These are phyloP conservation scores for Hedya salicella DNA, from an alignment of 2,888 invertebrate genomes.

Conservation along the genomic window DNA sequence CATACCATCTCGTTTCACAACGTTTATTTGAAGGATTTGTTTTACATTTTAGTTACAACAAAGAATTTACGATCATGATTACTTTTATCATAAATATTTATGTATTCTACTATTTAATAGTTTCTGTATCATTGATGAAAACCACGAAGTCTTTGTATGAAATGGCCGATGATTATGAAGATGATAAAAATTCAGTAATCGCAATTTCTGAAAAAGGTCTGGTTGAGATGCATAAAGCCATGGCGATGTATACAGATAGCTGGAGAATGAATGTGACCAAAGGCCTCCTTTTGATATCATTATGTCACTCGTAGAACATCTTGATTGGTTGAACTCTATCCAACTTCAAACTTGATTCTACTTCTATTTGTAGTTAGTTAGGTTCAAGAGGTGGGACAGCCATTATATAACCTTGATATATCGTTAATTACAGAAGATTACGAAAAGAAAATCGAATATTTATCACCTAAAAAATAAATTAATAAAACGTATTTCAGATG, in stretches of 20 bases:
- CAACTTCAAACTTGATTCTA: too few species aligned
- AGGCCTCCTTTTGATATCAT: too few species aligned
- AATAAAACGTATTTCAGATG: slow-evolving; percentile 3
- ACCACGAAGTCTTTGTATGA: slow-evolving; percentile 64
- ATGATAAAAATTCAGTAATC: slow-evolving; percentile 77
- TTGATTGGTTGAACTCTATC: too few species aligned
- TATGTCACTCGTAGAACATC: too few species aligned
- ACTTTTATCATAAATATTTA: background rate
- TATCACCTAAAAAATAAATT: too few species aligned
- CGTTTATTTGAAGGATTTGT: background rate
- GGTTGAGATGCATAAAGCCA: background rate
- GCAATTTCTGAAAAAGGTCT: slow-evolving; percentile 64
- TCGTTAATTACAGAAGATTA: too few species aligned
- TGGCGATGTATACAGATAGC: too few species aligned
- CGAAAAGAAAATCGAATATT: too few species aligned
- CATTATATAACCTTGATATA: too few species aligned
- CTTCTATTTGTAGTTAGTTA: too few species aligned
- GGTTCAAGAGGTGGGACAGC: too few species aligned
- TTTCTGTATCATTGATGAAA: background rate
- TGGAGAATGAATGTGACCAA: too few species aligned
- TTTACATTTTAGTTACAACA: background rate
- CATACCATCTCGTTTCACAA: slow-evolving; percentile 29
- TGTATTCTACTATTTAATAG: background rate
- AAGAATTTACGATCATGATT: background rate
- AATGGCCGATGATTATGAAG: slow-evolving; percentile 67